These are phyloP conservation scores for Sebastes reedi DNA, from an alignment of 2,797 vertebrate genomes.

Conservation along the genomic window DNA sequence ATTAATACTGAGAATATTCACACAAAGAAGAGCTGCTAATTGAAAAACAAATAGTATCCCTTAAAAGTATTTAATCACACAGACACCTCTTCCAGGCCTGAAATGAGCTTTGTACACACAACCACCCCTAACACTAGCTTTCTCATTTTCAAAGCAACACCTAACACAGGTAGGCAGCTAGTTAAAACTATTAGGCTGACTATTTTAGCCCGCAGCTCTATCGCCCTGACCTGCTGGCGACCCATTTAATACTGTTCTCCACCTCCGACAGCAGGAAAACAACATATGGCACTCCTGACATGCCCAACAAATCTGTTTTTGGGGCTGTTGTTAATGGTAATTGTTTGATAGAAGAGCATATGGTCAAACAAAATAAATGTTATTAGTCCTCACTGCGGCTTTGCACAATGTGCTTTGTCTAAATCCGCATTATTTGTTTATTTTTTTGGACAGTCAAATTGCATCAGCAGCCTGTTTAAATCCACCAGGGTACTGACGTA, in stretches of 20 bases:
- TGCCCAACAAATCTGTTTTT: conserved; percentile 39
- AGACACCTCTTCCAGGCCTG: background rate
- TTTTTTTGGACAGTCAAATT: background rate
- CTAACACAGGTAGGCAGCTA: background rate
- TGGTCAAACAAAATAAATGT: conserved; percentile 24
- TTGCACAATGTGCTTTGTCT: background rate
- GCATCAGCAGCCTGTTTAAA: conserved; percentile 16
- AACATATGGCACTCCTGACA: conserved; percentile 58
- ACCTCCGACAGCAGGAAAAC: conserved; percentile 48
- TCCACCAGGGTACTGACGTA: conserved; percentile 34
- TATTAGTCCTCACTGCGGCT: conserved; percentile 12
- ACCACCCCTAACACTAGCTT: background rate
- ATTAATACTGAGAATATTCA: background rate
- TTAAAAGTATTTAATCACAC: background rate
- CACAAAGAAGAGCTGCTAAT: background rate
- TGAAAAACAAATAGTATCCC: background rate
- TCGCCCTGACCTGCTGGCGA: conserved; percentile 30
- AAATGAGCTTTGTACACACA: background rate
- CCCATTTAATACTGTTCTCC: conserved; percentile 52
- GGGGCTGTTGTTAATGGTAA: conserved; percentile 36
- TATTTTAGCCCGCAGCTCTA: conserved; percentile 17
- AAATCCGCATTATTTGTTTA: background rate
- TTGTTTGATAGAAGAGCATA: conserved; percentile 54
- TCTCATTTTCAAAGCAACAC: background rate
- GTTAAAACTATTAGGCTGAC: conserved; percentile 1